These are phyloP conservation scores for Tinamus major DNA, from an alignment of 2,797 vertebrate species.

Conservation along the genomic window DNA sequence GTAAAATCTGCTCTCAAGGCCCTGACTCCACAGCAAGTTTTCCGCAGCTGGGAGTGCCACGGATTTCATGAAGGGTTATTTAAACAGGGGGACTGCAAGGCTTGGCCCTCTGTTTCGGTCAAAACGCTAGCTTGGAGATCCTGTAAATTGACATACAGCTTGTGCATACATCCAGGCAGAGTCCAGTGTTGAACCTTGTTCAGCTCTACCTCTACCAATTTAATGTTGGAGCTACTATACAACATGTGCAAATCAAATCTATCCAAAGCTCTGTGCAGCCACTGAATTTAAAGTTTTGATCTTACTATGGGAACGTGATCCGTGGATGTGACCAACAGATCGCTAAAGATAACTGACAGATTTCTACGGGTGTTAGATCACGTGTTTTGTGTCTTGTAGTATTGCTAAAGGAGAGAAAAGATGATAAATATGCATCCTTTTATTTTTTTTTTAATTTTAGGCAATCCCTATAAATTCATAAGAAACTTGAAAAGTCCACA, in stretches of 20 bases:
- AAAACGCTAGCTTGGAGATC: background rate
- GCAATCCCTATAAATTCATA: background rate
- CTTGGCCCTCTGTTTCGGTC: background rate
- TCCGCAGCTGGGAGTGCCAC: background rate
- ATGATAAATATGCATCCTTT: background rate
- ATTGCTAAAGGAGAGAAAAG: background rate
- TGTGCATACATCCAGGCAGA: background rate
- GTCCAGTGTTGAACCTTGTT: background rate
- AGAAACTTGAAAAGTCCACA: background rate
- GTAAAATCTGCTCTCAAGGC: background rate
- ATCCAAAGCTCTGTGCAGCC: background rate
- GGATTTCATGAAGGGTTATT: background rate
- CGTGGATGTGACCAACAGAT: background rate
- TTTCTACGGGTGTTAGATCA: background rate
- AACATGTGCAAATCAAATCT: background rate
- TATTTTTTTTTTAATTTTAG: background rate
- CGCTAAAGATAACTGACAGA: background rate
- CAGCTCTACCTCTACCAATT: background rate
- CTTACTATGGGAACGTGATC: background rate
- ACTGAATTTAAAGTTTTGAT: background rate
- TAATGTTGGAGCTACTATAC: background rate
- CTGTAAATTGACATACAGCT: background rate
- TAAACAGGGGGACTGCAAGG: background rate
- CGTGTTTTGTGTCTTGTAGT: background rate
- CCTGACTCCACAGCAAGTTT: background rate